Evolutionary conservation across 2,113 vertebrate species (phyloP), one percentile per base, ranked within the genome.

Genomic region (Camelus dromedarius): DNA sequence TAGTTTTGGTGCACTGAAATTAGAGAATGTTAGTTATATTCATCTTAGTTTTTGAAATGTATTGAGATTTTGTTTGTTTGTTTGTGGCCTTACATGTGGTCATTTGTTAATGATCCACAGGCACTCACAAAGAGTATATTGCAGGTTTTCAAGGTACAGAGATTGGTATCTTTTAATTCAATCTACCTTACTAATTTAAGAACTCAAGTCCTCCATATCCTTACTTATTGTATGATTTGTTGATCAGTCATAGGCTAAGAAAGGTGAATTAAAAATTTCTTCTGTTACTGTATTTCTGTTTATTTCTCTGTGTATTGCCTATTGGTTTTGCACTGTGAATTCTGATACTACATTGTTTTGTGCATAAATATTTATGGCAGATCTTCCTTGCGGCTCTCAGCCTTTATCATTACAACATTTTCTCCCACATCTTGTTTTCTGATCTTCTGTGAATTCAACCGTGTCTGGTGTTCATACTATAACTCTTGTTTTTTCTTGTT

Each of bases 291-390:
- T 15, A 72, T 56, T 77, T 96, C 52, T 77, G 16, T 84, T 22
- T 9, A 72, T 66, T 81, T 93, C 38, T 80, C 54, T 14, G n/a
- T 32, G 20, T 72, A 76, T 72, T 97, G 88, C n/a, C 12, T 73
- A 2, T 50, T 82, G 30, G 73, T 88, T 88, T 89, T 88, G 32
- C 62, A 58, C 88, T 94, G 60, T 89, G 30, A 93, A 94, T 95
- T 93, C 85, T 82, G n/a, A 91, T 77, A 32, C 18, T 62, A 8
- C 89, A 42, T 91, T 88, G 75, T 93, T 91, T 96, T 28, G 73
- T 93, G 16, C 30, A 42, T 91, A 95, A 77, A 52, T 66, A 75
- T 85, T 92, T 85, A 81, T 89, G 77, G 46, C 18, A 79, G 32
- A 69, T 72, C 58, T 91, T 84, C 77, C 93, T 56, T 35, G 22